phyloP scores from a whole-genome alignment of 2,113 vertebrate genomes.

The Rhinopithecus roxellana region DNA sequence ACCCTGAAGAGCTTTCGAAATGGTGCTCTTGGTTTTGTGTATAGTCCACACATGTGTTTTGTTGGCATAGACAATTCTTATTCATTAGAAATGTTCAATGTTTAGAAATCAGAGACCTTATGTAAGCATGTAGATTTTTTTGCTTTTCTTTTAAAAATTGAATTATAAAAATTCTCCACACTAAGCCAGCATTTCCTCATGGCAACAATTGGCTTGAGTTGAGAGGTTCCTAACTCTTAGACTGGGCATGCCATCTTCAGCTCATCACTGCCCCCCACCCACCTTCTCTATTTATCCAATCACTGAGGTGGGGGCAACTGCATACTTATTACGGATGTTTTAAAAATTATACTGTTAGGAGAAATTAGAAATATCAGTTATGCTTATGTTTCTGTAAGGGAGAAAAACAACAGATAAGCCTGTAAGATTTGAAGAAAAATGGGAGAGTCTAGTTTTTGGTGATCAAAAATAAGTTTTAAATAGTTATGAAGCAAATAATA shows the following conservation, averaged over 20 bases:
- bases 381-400: background rate
- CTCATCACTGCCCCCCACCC: too few relatives aligned
- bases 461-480: background rate
- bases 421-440: slow-evolving; percentile 1
- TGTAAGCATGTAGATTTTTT: background rate
- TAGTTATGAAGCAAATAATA: background rate
- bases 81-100: background rate
- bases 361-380: background rate
- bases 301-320: background rate
- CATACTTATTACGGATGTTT: too few relatives aligned
- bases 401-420: background rate
- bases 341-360: background rate
- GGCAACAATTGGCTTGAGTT: background rate
- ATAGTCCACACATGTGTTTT: background rate
- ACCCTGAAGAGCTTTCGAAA: background rate
- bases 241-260: too few relatives aligned
- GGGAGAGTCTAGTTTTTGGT: background rate
- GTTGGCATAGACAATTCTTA: background rate
- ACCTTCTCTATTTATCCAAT: background rate
- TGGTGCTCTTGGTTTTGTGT: too few relatives aligned
- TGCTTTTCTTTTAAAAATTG: background rate
- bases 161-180: background rate
- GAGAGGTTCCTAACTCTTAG: background rate
- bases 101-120: slow-evolving; percentile 10
- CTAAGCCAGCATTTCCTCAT: background rate